Conservation (phyloP, 2,888 invertebrate genomes). For the Reticulitermes lucifugus region DNA sequence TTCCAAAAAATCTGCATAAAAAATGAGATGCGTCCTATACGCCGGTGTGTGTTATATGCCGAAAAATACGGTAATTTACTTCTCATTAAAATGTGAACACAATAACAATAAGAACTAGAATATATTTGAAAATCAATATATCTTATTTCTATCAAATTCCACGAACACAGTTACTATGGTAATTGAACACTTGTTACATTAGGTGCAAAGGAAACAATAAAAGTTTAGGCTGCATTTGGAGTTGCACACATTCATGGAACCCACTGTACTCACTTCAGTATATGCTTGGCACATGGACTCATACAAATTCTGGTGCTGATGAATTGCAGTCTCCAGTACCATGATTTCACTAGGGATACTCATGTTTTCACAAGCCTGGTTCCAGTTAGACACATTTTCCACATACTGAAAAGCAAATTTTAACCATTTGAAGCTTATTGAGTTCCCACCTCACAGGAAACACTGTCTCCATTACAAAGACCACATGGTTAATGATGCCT, state of each 20-base stretch:
- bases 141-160: neutral
- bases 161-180: neutral
- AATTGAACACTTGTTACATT: neutral
- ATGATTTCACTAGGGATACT: constrained; percentile 78
- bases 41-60: too few relatives aligned
- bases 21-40: too few relatives aligned
- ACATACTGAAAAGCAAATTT: constrained; percentile 75
- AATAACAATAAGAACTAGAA: too few relatives aligned
- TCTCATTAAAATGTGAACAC: too few relatives aligned
- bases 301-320: constrained; percentile 93
- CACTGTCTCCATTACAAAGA: too few relatives aligned
- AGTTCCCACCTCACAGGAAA: too few relatives aligned
- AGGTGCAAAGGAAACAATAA: neutral
- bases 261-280: constrained; percentile 77
- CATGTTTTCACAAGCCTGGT: constrained; percentile 84
- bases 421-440: too few relatives aligned
- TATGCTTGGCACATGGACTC: constrained; percentile 98
- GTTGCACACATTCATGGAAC: neutral
- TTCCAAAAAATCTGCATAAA: too few relatives aligned
- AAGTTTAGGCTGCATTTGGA: neutral
- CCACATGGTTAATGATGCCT: too few relatives aligned
- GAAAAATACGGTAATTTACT: too few relatives aligned
- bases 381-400: constrained; percentile 93
- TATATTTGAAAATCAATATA: too few relatives aligned
- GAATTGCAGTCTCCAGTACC: constrained; percentile 91